Percentiles rank a stretch among this genome's conserved stretches.
These are phyloP conservation scores for Hanleya hanleyi DNA, from an alignment of 2,888 invertebrate genomes.

Conservation along the genomic window DNA sequence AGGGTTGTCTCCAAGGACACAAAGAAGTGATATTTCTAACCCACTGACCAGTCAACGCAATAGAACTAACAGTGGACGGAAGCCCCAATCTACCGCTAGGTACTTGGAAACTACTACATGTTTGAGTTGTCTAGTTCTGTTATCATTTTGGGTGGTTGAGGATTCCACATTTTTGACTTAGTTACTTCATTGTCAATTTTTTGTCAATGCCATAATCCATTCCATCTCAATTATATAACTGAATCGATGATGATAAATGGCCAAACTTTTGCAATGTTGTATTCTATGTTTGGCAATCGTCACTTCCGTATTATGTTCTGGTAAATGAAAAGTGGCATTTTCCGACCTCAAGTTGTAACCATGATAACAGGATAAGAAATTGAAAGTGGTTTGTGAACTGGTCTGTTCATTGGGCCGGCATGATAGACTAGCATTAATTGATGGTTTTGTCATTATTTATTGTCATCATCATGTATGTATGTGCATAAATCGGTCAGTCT, in stretches of 20 bases:
- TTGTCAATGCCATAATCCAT: too few relatives aligned
- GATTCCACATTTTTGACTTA: not conserved
- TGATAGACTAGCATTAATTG: too few relatives aligned
- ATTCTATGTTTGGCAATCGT: not conserved
- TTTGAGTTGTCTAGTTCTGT: not conserved
- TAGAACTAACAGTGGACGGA: constrained; percentile 10
- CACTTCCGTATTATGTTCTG: not conserved
- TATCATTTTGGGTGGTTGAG: too few relatives aligned
- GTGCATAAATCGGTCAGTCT: too few relatives aligned
- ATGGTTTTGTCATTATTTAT: too few relatives aligned
- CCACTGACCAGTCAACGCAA: not conserved
- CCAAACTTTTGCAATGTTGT: not conserved
- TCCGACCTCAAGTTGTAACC: too few relatives aligned
- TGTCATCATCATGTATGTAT: too few relatives aligned
- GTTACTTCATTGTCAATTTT: not conserved
- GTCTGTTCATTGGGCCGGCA: too few relatives aligned
- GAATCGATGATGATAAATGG: not conserved
- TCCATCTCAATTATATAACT: not conserved
- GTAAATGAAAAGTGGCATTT: too few relatives aligned
- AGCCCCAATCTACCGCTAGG: not conserved
- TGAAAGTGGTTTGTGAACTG: too few relatives aligned
- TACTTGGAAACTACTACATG: not conserved
- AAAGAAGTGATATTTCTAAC: not conserved
- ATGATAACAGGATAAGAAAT: too few relatives aligned
- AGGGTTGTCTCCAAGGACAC: not conserved